phyloP scores from a whole-genome alignment of 2,888 invertebrate species.

The Himalopsyche kuldschensis region DNA sequence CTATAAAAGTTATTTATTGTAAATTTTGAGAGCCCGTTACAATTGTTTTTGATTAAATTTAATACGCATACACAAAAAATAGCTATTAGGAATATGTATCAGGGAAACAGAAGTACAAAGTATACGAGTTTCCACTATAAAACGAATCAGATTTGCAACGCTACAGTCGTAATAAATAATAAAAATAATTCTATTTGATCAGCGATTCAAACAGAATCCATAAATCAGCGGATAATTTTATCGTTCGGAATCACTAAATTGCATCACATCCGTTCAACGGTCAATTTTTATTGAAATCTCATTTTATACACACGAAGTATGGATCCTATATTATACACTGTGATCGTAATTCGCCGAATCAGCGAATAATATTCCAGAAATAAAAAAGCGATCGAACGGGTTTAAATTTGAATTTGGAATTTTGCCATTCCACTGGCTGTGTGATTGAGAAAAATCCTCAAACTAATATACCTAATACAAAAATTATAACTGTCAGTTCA shows the following conservation, averaged over 20 bases:
- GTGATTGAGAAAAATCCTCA: no score
- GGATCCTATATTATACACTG: neutral
- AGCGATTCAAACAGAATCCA: neutral
- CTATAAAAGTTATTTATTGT: no score
- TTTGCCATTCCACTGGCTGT: no score
- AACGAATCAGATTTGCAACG: neutral
- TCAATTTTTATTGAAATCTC: neutral
- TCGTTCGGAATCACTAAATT: neutral
- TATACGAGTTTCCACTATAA: neutral
- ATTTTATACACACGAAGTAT: neutral
- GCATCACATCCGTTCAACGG: slow-evolving; percentile 1
- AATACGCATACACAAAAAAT: no score
- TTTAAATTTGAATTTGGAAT: no score
- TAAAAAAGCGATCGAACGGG: no score
- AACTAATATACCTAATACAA: no score
- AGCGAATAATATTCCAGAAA: no score
- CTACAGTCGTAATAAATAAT: neutral
- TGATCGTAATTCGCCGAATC: neutral
- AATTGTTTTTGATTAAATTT: no score
- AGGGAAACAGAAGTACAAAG: neutral
- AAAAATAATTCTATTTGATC: neutral
- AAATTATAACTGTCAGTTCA: no score
- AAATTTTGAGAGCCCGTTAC: no score
- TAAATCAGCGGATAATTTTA: neutral
- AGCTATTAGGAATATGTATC: no score